Evolutionary conservation across 2,113 vertebrate species (phyloP).

Genomic region (Rhegmatorhina hoffmannsi): DNA sequence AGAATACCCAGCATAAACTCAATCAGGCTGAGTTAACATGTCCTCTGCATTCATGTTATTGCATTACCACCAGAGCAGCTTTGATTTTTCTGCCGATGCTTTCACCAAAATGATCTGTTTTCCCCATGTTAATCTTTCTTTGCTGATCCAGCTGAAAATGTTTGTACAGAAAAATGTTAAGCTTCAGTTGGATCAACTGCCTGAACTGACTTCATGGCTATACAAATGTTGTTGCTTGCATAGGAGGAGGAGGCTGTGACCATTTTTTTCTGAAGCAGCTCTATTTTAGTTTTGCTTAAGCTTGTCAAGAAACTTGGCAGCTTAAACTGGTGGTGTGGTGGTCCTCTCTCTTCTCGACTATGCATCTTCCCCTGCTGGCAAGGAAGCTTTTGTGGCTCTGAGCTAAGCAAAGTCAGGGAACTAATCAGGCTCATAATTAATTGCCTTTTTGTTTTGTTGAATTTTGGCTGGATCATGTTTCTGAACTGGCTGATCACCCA

Average conservation of each 20-base stretch:
- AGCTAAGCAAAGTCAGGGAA: not conserved
- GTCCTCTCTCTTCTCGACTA: not conserved
- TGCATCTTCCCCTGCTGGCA: not conserved
- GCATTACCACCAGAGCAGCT: not conserved
- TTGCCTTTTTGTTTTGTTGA: not conserved
- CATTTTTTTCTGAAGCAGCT: conserved; percentile 1
- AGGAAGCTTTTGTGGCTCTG: not conserved
- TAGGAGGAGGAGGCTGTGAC: not conserved
- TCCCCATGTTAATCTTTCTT: not conserved
- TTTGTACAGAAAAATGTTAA: not conserved
- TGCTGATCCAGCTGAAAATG: not conserved
- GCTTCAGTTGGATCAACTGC: not conserved
- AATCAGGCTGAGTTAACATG: not conserved
- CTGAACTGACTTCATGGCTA: not conserved
- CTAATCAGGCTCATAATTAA: not conserved
- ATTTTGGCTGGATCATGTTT: not conserved
- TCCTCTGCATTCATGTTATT: not conserved
- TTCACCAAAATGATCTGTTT: not conserved
- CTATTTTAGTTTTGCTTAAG: not conserved
- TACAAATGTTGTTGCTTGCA: not conserved
- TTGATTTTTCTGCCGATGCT: not conserved
- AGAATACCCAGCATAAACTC: not conserved
- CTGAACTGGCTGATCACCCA: not conserved
- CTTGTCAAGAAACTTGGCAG: not conserved
- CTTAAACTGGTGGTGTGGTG: not conserved